Conservation (phyloP, 2,113 vertebrate species). For the Eupsittula cactorum region DNA sequence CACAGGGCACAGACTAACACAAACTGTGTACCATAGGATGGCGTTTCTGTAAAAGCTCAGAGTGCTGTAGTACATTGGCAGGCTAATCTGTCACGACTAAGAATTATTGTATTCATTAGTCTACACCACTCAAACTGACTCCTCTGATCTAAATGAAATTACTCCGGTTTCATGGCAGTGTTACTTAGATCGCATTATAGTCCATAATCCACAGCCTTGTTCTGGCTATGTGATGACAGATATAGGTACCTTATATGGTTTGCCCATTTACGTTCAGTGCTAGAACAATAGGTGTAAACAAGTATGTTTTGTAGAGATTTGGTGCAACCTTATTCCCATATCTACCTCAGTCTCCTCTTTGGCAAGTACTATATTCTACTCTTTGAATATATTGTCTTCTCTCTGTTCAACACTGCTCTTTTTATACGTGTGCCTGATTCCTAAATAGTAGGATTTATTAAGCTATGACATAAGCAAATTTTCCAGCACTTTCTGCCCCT, state of each 20-base stretch:
- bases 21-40: background rate
- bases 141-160: slow-evolving; percentile 39
- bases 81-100: background rate
- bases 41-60: slow-evolving; percentile 5
- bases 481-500: background rate
- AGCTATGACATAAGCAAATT: background rate
- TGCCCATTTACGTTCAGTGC: background rate
- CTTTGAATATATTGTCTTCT: background rate
- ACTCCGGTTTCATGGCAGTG: slow-evolving; percentile 1
- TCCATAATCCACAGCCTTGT: background rate
- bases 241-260: background rate
- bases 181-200: slow-evolving; percentile 1
- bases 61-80: background rate
- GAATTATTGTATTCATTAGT: slow-evolving; percentile 39
- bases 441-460: background rate
- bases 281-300: background rate
- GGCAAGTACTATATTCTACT: background rate
- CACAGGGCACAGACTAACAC: background rate
- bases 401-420: background rate
- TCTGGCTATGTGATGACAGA: background rate
- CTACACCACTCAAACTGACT: background rate
- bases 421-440: background rate
- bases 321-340: background rate
- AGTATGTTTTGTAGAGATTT: background rate
- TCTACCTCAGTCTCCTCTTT: background rate